Conservation (phyloP, 2,888 invertebrate species). For the Diarsia rubi region DNA sequence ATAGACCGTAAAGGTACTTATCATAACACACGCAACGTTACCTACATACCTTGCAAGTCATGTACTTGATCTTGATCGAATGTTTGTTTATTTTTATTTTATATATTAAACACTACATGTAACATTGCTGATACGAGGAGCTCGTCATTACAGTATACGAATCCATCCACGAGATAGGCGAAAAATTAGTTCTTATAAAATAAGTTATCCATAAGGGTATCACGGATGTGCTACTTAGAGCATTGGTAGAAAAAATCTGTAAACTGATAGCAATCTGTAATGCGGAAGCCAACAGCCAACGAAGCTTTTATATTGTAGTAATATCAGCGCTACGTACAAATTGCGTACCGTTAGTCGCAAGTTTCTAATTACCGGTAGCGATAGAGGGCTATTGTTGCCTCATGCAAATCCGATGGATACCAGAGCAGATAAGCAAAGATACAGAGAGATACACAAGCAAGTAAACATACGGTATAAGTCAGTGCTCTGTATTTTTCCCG, state of each 20-base stretch:
- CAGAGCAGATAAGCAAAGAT: constrained; percentile 75
- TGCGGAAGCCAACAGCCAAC: constrained; percentile 67
- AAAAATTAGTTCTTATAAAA: constrained; percentile 26
- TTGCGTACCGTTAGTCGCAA: constrained; percentile 85
- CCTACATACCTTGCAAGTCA: constrained; percentile 51
- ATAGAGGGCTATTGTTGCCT: constrained; percentile 86
- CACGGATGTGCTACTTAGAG: constrained; percentile 33
- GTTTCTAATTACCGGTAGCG: constrained; percentile 87
- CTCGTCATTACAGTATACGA: constrained; percentile 10
- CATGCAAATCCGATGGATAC: constrained; percentile 86
- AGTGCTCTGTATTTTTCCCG: constrained; percentile 56
- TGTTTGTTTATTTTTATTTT: constrained; percentile 28
- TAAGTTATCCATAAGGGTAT: constrained; percentile 22
- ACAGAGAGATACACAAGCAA: constrained; percentile 66
- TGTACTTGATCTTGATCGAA: constrained; percentile 57
- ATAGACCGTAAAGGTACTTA: constrained; percentile 66
- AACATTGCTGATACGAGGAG: constrained; percentile 17
- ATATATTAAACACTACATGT: constrained; percentile 23
- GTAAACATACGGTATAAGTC: constrained; percentile 62
- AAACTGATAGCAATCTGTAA: constrained; percentile 51
- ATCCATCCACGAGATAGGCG: constrained; percentile 14
- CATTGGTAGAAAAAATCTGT: constrained; percentile 34
- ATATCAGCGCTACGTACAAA: constrained; percentile 76
- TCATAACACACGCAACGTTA: constrained; percentile 56
- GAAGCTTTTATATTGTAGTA: constrained; percentile 71